Base-by-base conservation (phyloP, 2,888 invertebrate species). In the Oxycera nigricornis region DNA sequence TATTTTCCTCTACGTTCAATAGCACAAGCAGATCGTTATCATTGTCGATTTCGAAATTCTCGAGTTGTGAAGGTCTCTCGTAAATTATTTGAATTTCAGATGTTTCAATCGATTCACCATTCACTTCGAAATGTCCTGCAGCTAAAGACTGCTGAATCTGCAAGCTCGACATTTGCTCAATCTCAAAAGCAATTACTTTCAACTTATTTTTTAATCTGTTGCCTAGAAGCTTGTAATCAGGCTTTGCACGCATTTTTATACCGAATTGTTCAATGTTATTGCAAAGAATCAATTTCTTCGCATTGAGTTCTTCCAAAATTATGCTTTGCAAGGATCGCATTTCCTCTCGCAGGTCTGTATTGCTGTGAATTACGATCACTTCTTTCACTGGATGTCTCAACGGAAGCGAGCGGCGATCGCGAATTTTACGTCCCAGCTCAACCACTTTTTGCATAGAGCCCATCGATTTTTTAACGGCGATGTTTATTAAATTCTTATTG, bases 301-400 rank as follows among this genome's bases (percentile, higher is more conserved):
- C 92, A 84, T 99, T 99, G 81, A 98, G 88, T 86, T 99, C 99
- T 83, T 94, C 94, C 11, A 94, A 84, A 73, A 99, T 92, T 83
- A 98, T 98, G 20, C 89, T 88, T 81, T 96, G 89, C 55, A 99
- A 87, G 1, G 91, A 90, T 74, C 90, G 86, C 0, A 98, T 89
- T 80, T 96, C 94, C 2, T 90, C 86, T 75, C 98, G 88, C 79
- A 92, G 93, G 46, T 90, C 87, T 17, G 88, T 84, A 80, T 96
- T 94, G 78, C 94, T 92, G 83, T 97, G 95, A 78, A 99, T 94
- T 4, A 98, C 92, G n/a, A 98, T 92, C 79, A 98, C 91, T 86
- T 98, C 97, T 20, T 95, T 95, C 76, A 99, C 86, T 0, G 99
- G 99, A 86, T 98, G 98, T 88, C 98, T 98, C 1, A 97, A 90